A percentile compares a stretch with the other conserved stretches of the same genome.
Conservation (phyloP, 2,888 invertebrate species). For the Flexamia atlantica region DNA sequence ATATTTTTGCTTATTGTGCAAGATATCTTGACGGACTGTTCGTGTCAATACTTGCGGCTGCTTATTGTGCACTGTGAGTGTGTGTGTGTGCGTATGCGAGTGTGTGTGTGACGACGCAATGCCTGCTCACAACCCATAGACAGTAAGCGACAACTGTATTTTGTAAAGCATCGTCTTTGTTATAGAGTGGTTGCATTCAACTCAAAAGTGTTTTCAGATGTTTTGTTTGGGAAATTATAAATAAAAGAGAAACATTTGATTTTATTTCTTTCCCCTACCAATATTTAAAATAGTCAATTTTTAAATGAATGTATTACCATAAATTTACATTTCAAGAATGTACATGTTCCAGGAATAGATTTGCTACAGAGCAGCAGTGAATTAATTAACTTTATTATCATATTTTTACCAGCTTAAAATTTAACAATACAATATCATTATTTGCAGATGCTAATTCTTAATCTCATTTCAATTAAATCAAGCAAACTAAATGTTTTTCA, state of each 20-base stretch:
- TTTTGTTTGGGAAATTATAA: constrained; percentile 64
- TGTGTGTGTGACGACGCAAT: constrained; percentile 39
- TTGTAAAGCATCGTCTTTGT: constrained; percentile 63
- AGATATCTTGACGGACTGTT: neutral
- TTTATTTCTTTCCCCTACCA: neutral
- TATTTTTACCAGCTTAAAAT: no score
- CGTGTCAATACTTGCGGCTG: constrained; percentile 24
- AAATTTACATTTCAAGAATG: no score
- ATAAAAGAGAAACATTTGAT: constrained; percentile 47
- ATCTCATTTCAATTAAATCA: no score
- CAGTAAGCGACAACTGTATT: constrained; percentile 59
- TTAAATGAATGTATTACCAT: no score
- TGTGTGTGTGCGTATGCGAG: constrained; percentile 32
- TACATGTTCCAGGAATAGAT: no score
- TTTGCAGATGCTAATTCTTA: no score
- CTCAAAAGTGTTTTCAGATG: constrained; percentile 58
- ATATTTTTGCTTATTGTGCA: constrained; percentile 56
- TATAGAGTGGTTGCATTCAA: constrained; percentile 62
- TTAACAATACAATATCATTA: no score
- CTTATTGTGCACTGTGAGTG: constrained; percentile 50
- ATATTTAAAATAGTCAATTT: neutral
- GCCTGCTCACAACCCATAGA: constrained; percentile 60
- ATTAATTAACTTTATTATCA: no score
- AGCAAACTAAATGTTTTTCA: no score
- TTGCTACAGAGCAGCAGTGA: no score